Conservation (phyloP, 2,797 vertebrate genomes). For the Acropternis orthonyx region DNA sequence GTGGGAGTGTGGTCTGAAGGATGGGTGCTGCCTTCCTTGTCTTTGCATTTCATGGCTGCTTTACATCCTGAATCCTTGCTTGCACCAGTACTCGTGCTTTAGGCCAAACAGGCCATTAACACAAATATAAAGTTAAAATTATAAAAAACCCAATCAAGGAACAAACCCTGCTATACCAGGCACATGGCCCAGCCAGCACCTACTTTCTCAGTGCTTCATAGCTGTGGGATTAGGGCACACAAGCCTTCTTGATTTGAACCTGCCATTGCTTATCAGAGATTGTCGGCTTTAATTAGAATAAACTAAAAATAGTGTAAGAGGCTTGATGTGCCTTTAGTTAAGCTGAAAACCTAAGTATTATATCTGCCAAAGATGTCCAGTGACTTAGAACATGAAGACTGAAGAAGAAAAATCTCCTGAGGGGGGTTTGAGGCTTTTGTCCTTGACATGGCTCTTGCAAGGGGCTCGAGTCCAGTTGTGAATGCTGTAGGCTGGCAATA, state of each 20-base stretch:
- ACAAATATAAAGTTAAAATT: background rate
- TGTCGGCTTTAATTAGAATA: background rate
- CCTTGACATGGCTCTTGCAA: accelerated
- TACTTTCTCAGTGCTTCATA: background rate
- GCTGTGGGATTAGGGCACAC: background rate
- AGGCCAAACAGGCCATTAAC: background rate
- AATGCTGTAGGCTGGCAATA: background rate
- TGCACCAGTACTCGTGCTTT: background rate
- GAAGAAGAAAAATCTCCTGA: background rate
- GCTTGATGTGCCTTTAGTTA: background rate
- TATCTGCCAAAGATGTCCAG: background rate
- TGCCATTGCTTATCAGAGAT: background rate
- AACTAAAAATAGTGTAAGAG: background rate
- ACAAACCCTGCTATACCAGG: background rate
- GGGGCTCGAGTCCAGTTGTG: background rate
- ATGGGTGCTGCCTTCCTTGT: background rate
- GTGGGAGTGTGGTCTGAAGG: background rate
- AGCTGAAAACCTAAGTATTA: background rate
- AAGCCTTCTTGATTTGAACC: background rate
- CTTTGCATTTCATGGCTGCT: accelerated
- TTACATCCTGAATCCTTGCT: background rate
- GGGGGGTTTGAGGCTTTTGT: background rate
- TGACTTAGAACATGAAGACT: background rate
- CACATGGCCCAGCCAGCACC: background rate
- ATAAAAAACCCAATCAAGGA: background rate